A percentile compares a stretch with the other conserved stretches of the same genome.
Conservation (phyloP, 1,140 invertebrate species). For the Drosophila chauvacae region DNA sequence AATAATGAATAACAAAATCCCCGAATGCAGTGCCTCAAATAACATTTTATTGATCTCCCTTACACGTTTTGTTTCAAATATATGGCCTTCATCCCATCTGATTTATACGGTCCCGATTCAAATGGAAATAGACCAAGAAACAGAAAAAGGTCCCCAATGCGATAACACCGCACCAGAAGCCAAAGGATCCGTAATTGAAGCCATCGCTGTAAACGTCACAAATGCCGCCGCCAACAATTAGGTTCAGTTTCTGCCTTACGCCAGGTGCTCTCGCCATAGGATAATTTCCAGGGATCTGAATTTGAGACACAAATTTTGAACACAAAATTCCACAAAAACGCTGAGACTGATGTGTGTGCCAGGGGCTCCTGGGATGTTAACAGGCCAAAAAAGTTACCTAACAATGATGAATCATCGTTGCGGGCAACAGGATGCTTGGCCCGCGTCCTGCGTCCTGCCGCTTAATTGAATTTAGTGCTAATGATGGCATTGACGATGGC, state of each 20-base stretch:
- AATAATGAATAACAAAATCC: too few species aligned
- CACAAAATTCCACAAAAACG: not conserved
- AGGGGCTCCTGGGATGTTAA: constrained; percentile 31
- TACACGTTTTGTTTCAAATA: not conserved
- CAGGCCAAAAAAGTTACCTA: constrained; percentile 23
- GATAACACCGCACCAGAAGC: constrained; percentile 22
- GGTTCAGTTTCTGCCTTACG: constrained; percentile 9
- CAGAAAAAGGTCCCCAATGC: constrained; percentile 31
- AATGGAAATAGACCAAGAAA: constrained; percentile 26
- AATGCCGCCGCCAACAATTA: constrained; percentile 7
- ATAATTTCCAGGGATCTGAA: not conserved
- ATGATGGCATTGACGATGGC: constrained; percentile 79
- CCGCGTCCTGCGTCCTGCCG: constrained; percentile 21
- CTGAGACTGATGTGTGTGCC: constrained; percentile 20
- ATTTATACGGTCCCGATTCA: constrained; percentile 17
- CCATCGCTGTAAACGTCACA: constrained; percentile 54
- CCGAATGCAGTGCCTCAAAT: not conserved
- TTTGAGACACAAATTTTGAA: constrained; percentile 27
- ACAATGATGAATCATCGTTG: constrained; percentile 73
- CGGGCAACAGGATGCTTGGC: constrained; percentile 19
- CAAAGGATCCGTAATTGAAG: constrained; percentile 31
- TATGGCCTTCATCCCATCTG: not conserved
- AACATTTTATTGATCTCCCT: constrained; percentile 6
- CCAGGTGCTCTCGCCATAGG: constrained; percentile 13
- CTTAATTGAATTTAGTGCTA: constrained; percentile 81